Percentiles rank a stretch among this genome's conserved stretches.
Evolutionary conservation across 2,888 invertebrate species (phyloP).

Genomic region (Noctuana brunneofusca): DNA sequence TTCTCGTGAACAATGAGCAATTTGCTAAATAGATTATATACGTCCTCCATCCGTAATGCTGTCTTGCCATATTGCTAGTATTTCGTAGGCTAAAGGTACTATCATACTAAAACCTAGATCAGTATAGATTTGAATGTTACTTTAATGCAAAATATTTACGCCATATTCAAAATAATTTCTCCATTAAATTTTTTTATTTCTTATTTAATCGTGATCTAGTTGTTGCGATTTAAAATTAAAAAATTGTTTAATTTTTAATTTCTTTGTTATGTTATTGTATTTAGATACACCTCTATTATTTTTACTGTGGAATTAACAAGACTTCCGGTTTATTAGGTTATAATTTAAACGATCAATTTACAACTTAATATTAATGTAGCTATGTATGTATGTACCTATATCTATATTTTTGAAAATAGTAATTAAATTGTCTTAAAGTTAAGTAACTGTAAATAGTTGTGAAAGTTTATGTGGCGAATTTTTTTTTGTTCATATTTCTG

Average conservation of each 20-base stretch:
- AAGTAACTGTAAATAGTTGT: conserved; percentile 79
- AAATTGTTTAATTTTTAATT: conserved; percentile 35
- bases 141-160: conserved; percentile 19
- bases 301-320: conserved; percentile 52
- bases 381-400: conserved; percentile 79
- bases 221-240: conserved; percentile 27
- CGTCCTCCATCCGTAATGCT: conserved; percentile 79
- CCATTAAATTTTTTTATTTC: conserved; percentile 12
- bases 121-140: conserved; percentile 28
- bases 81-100: conserved; percentile 71
- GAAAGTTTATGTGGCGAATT: conserved; percentile 81
- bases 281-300: conserved; percentile 37
- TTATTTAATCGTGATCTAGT: conserved; percentile 25
- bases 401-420: conserved; percentile 79
- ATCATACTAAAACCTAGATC: conserved; percentile 52
- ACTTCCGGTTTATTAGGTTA: conserved; percentile 69
- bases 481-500: conserved; percentile 69
- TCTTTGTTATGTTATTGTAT: conserved; percentile 51
- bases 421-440: conserved; percentile 71
- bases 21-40: conserved; percentile 79
- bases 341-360: conserved; percentile 62
- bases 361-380: conserved; percentile 71
- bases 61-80: conserved; percentile 80
- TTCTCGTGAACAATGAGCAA: conserved; percentile 79
- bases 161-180: conserved; percentile 22